Evolutionary conservation across 23 tunicate genomes (phyloP).

Genomic region (Halocynthia aurantium): DNA sequence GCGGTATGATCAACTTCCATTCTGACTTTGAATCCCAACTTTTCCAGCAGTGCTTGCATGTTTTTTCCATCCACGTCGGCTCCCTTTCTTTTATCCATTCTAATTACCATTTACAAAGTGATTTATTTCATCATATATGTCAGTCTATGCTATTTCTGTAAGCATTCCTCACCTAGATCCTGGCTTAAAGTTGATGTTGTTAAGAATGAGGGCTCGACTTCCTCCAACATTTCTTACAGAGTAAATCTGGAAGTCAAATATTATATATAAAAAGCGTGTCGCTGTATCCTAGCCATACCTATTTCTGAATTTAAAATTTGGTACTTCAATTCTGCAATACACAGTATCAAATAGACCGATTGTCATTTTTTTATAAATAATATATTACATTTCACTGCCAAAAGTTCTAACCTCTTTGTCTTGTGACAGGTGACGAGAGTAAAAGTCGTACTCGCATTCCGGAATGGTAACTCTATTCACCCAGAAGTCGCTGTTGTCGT

Average conservation of each 20-base stretch:
- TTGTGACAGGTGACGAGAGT: not conserved
- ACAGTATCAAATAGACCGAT: no score
- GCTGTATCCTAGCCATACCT: not conserved
- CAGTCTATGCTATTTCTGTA: not conserved
- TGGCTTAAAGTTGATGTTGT: conserved; percentile 21
- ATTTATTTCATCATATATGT: not conserved
- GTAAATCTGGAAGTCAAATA: not conserved
- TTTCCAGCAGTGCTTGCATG: conserved; percentile 3
- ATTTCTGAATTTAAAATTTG: no score
- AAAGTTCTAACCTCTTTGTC: not conserved
- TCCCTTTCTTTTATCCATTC: conserved; percentile 9
- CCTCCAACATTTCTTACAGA: conserved; percentile 13
- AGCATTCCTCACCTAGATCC: not conserved
- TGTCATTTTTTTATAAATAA: no score
- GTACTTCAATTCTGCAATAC: no score
- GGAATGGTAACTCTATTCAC: not conserved
- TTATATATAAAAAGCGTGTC: not conserved
- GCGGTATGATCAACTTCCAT: conserved; percentile 3
- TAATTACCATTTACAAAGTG: not conserved
- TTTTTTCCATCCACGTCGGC: conserved; percentile 14
- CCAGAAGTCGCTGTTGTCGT: conserved; percentile 15
- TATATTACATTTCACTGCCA: no score
- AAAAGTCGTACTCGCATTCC: not conserved
- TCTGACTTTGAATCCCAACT: conserved; percentile 31
- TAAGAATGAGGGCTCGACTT: conserved; percentile 34